Evolutionary conservation across 2,888 invertebrate species (phyloP).

Genomic region (Salpingus planirostris): DNA sequence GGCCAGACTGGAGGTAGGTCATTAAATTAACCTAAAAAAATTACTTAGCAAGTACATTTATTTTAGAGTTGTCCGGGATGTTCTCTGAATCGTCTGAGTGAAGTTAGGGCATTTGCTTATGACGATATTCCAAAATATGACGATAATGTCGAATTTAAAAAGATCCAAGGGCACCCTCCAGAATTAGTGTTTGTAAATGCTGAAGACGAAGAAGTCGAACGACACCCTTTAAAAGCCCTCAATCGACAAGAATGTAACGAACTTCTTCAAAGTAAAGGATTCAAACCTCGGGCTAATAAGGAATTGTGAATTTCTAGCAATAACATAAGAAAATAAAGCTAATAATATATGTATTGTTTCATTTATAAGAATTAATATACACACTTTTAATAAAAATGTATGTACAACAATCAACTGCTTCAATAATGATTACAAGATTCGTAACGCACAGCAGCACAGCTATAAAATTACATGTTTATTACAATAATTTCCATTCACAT

Average conservation of each 20-base stretch:
- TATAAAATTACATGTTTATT: too few relatives aligned
- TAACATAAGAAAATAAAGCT: slow-evolving; percentile 3
- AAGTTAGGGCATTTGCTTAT: slow-evolving; percentile 58
- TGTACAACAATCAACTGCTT: too few relatives aligned
- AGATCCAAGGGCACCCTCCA: slow-evolving; percentile 57
- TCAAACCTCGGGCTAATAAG: slow-evolving; percentile 39
- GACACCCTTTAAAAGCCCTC: slow-evolving; percentile 49
- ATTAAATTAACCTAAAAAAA: too few relatives aligned
- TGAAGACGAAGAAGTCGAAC: slow-evolving; percentile 53
- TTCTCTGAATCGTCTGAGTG: slow-evolving; percentile 54
- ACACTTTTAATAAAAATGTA: too few relatives aligned
- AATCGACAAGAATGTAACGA: slow-evolving; percentile 59
- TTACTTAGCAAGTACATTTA: too few relatives aligned
- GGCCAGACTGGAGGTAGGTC: neutral
- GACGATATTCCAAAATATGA: slow-evolving; percentile 58
- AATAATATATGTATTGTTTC: neutral
- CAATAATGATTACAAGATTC: too few relatives aligned
- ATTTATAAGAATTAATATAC: too few relatives aligned
- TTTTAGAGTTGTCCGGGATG: slow-evolving; percentile 61
- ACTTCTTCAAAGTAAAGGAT: slow-evolving; percentile 52
- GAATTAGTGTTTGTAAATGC: slow-evolving; percentile 53
- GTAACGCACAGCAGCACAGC: too few relatives aligned
- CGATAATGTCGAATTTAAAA: slow-evolving; percentile 53
- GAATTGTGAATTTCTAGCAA: slow-evolving; percentile 8
- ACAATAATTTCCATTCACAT: too few relatives aligned